Evolutionary conservation across 2,797 vertebrate genomes (phyloP).

Genomic region (Sebastes vulpes): DNA sequence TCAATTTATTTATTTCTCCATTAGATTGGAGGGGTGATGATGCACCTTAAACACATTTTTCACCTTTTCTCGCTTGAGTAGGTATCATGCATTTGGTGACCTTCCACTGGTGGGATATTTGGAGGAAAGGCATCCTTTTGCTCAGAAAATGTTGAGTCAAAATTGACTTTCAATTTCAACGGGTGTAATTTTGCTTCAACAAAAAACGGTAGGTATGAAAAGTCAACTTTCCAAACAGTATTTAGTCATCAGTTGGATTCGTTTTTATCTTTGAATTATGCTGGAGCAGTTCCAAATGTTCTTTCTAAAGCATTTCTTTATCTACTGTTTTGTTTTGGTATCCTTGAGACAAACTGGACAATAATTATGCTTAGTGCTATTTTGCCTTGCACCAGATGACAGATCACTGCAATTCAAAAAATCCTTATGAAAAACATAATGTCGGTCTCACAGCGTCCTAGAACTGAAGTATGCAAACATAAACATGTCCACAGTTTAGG

Average conservation of each 20-base stretch:
- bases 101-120: background rate
- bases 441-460: background rate
- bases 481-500: slow-evolving; percentile 2
- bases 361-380: background rate
- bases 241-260: background rate
- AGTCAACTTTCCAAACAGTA: background rate
- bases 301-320: background rate
- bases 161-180: background rate
- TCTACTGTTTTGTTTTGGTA: background rate
- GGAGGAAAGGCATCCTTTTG: background rate
- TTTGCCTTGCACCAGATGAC: background rate
- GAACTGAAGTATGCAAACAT: background rate
- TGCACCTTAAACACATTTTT: background rate
- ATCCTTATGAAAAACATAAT: background rate
- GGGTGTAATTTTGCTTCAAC: background rate
- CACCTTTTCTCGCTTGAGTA: background rate
- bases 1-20: slow-evolving; percentile 7
- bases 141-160: background rate
- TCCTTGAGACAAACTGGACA: background rate
- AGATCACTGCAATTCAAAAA: slow-evolving; percentile 3
- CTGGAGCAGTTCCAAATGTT: background rate
- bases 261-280: background rate
- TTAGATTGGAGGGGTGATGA: background rate
- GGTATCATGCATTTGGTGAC: background rate
- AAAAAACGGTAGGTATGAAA: background rate